These are phyloP conservation scores for Micoletzkya japonica DNA, from an alignment of 2,888 invertebrate species.

Conservation along the genomic window DNA sequence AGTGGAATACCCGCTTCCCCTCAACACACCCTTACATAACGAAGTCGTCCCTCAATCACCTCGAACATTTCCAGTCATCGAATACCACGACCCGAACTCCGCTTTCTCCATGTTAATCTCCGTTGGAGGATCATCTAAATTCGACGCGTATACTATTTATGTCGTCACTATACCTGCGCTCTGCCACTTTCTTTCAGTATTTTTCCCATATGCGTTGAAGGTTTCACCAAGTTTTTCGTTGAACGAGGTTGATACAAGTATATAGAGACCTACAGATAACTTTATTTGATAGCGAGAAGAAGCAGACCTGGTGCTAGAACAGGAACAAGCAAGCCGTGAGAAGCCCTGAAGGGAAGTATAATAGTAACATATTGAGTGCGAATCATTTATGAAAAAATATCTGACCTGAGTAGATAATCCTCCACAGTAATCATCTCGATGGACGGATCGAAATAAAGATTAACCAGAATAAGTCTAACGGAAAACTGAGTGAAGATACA, in stretches of 20 bases:
- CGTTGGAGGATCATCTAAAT: slow-evolving; percentile 37
- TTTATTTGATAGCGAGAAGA: no score
- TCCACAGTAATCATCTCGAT: slow-evolving; percentile 36
- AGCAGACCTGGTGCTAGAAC: slow-evolving; percentile 34
- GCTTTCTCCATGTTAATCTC: slow-evolving; percentile 38
- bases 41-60: slow-evolving; percentile 1
- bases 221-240: slow-evolving; percentile 4
- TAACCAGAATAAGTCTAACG: slow-evolving; percentile 40
- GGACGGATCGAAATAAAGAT: slow-evolving; percentile 33
- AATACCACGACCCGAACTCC: slow-evolving; percentile 50
- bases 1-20: slow-evolving; percentile 47
- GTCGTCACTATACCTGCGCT: slow-evolving; percentile 48
- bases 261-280: no score
- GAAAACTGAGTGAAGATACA: slow-evolving; percentile 39
- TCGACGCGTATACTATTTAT: not conserved
- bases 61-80: slow-evolving; percentile 36
- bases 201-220: slow-evolving; percentile 45
- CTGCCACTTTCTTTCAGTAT: slow-evolving; percentile 47
- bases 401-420: slow-evolving; percentile 38
- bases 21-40: slow-evolving; percentile 30
- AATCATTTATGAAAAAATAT: no score
- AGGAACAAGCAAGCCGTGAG: no score
- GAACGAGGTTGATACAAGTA: slow-evolving; percentile 22
- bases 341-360: slow-evolving; percentile 34
- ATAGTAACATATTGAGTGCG: no score